Conservation (phyloP, 2,113 vertebrate genomes). For the Thamnaconus septentrionalis region DNA sequence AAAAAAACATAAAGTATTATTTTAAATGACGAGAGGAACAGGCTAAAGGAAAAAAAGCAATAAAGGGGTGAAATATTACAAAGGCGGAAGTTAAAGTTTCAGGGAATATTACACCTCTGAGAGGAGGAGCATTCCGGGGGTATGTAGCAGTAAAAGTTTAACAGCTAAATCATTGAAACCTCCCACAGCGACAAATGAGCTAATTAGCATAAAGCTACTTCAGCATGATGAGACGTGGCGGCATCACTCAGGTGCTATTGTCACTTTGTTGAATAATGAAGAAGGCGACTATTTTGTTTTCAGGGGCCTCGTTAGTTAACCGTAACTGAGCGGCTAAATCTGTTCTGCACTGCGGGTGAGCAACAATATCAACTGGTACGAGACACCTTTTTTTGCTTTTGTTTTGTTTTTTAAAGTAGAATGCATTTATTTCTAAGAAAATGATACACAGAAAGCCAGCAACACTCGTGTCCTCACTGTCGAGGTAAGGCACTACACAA, state of each 20-base stretch:
- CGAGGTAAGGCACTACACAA: too few relatives aligned
- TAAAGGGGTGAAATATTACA: constrained; percentile 51
- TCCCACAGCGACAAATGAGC: constrained; percentile 47
- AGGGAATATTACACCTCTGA: constrained; percentile 61
- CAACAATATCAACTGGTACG: too few relatives aligned
- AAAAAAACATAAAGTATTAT: constrained; percentile 33
- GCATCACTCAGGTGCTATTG: constrained; percentile 60
- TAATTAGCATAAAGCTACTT: constrained; percentile 67
- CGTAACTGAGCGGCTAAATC: too few relatives aligned
- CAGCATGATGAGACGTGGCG: constrained; percentile 49
- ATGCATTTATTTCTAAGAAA: too few relatives aligned
- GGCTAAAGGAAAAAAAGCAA: constrained; percentile 45
- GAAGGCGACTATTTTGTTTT: constrained; percentile 45
- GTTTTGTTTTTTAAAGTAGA: too few relatives aligned
- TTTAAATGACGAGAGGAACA: neutral
- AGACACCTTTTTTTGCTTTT: too few relatives aligned
- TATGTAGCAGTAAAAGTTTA: constrained; percentile 33
- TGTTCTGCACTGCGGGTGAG: too few relatives aligned
- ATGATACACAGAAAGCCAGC: too few relatives aligned
- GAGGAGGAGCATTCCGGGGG: constrained; percentile 25
- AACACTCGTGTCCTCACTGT: too few relatives aligned
- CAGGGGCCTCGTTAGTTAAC: constrained; percentile 12
- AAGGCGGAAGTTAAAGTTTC: constrained; percentile 61
- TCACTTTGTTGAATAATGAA: constrained; percentile 59
- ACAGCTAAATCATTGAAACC: constrained; percentile 67